Evolutionary conservation across 2,888 invertebrate species (phyloP), one percentile per base, ranked within the genome.

Genomic region (Fragum whitleyi): DNA sequence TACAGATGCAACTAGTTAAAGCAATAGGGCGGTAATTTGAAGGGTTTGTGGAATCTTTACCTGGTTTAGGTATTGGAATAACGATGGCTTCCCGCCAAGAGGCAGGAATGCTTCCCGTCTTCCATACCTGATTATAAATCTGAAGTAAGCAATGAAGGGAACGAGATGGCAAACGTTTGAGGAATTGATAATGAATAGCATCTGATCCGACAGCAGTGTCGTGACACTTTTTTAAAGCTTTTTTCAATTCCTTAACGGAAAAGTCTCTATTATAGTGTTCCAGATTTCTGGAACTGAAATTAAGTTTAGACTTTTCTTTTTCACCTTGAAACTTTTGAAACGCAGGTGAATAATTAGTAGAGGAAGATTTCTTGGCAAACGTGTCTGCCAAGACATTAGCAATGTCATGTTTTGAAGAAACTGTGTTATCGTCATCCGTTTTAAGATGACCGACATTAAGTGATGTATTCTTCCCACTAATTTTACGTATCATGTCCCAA

Each of bases 1-100:
- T 90, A 51, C 89, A 89, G 11, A 89, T 65, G 61, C 88, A 89
- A 61, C 87, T 88, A 16, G 89, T 88, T 23, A 90, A 74, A 36
- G 88, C 85, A n/a, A 90, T 90, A 11, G 90, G 88, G 21, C 87
- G 65, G 67, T 90, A 90, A 89, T 78, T 87, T 1, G 53, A 70
- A 32, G 85, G 81, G 51, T 86, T 75, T 23, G 78, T 75, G 36
- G 57, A 65, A 69, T 82, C 81, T 36, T 36, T 36, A 36, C 32
- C 32, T 36, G 32, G 32, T 36, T 36, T 36, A 36, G 32, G 32
- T 36, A 36, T 36, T 6, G 32, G 32, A 36, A 36, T 36, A 3
- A 36, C 32, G 9, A 36, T 36, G 9, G 32, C 55, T 86, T 84
- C 53, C 23, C 23, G n/a, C 53, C 53, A 53, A n/a, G 53, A 53